Base-by-base conservation (phyloP, 1,140 invertebrate species). In the Neodiprion virginianus region DNA sequence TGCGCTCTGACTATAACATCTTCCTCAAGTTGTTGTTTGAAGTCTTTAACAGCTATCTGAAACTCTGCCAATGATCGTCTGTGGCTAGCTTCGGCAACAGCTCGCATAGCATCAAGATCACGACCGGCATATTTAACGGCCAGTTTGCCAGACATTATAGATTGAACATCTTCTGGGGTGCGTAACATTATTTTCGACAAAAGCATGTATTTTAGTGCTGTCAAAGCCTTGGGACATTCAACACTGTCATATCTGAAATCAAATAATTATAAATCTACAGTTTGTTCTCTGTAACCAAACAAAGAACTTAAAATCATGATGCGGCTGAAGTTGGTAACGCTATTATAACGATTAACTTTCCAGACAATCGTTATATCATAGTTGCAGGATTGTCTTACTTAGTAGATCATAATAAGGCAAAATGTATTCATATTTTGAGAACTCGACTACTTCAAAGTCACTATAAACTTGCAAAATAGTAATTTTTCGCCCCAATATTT, bases 121-220 rank as follows among this genome's bases (percentile, higher is more conserved):
- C 93, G 91, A 21, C 98, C 98, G 61, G 95, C 95, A 89, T 99
- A 99, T 86, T 99, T 99, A 12, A 99, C 91, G 1, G 98, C 97
- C 78, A 99, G 87, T 90, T 99, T 99, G 53, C 97, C 98, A 83
- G 96, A 96, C 77, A 99, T 93, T 73, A 99, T 96, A 74, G 96
- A 93, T 80, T 95, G 94, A 0, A 99, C 98, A 89, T 99, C 99
- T 86, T 99, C 98, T 5, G 98, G 96, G 73, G 92, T 93, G 79
- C 96, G 97, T 14, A 99, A 89, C 97, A 99, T 99, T 76, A 99
- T 99, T 91, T 99, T 99, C 69, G 96, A 98, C 69, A 99, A 86
- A 74, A 99, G 91, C 98, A 99, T 99, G 87, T 99, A 99, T 86
- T 99, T 99, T 1, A 99, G 89, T 23, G 97, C 96, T 65, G 93